Conservation (phyloP, 2,888 invertebrate species). For the Trichacis sp. region DNA sequence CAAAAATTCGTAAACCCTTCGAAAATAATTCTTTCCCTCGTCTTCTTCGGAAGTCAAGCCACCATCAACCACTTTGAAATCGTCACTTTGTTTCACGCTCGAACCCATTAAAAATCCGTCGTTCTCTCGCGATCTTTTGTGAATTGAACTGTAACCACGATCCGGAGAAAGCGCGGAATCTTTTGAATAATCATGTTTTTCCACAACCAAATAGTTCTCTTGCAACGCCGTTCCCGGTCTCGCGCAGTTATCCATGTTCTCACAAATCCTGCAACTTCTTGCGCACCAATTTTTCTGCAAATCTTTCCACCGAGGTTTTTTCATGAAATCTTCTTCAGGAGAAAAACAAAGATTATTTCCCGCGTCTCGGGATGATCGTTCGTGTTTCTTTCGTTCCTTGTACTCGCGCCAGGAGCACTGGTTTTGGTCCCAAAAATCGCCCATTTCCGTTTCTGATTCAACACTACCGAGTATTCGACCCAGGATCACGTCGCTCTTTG, state of each 20-base stretch:
- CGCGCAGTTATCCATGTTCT: conserved; percentile 30
- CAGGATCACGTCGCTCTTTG: conserved; percentile 55
- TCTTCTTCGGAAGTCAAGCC: conserved; percentile 53
- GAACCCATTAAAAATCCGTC: conserved; percentile 47
- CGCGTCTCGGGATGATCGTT: conserved; percentile 43
- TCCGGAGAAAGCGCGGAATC: conserved; percentile 33
- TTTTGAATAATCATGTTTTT: conserved; percentile 8
- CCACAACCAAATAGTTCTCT: conserved; percentile 59
- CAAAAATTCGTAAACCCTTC: conserved; percentile 61
- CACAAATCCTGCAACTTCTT: conserved; percentile 47
- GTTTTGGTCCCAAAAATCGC: conserved; percentile 50
- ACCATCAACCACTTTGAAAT: conserved; percentile 60
- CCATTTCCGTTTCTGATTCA: conserved; percentile 47
- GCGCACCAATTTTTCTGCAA: conserved; percentile 43
- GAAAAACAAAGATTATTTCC: conserved; percentile 27
- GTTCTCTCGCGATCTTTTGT: conserved; percentile 40
- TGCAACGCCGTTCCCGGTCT: conserved; percentile 55
- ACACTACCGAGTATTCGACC: conserved; percentile 42
- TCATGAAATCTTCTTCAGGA: conserved; percentile 55
- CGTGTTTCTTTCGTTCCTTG: conserved; percentile 56
- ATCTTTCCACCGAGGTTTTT: conserved; percentile 58
- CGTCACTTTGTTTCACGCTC: conserved; percentile 62
- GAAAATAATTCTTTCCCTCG: conserved; percentile 61
- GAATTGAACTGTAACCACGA: conserved; percentile 56
- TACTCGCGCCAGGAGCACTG: conserved; percentile 62